Evolutionary conservation across 2,888 invertebrate genomes (phyloP).

Genomic region (Pinctada fucata): DNA sequence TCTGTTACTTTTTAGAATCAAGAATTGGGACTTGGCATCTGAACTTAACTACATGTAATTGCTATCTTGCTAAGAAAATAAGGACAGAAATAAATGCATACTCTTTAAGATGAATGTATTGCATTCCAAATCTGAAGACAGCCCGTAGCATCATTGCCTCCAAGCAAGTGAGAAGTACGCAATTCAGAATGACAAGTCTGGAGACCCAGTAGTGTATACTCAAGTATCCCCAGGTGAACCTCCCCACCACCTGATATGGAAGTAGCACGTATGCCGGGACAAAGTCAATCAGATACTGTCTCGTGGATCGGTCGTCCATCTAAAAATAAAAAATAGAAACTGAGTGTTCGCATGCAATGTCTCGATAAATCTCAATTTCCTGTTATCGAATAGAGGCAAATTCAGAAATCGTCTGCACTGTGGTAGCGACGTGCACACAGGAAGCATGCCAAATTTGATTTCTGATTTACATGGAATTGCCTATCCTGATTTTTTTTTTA

Average conservation of each 20-base stretch:
- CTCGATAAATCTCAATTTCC: background rate
- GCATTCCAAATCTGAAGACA: background rate
- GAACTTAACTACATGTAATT: too few relatives aligned
- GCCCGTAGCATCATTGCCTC: slow-evolving; percentile 48
- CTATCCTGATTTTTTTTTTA: too few relatives aligned
- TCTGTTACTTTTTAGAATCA: too few relatives aligned
- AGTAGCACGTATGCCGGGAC: slow-evolving; percentile 52
- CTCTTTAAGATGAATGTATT: background rate
- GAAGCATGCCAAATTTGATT: too few relatives aligned
- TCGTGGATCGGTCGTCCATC: slow-evolving; percentile 44
- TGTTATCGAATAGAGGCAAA: background rate
- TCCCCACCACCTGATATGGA: slow-evolving; percentile 63
- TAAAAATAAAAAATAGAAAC: slow-evolving; percentile 36
- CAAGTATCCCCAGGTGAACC: slow-evolving; percentile 62
- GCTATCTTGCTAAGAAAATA: too few relatives aligned
- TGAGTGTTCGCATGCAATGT: background rate
- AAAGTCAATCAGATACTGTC: slow-evolving; percentile 59
- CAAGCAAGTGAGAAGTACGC: slow-evolving; percentile 53
- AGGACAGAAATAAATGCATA: background rate
- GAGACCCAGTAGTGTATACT: slow-evolving; percentile 64
- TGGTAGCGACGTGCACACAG: too few relatives aligned
- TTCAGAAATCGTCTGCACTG: too few relatives aligned
- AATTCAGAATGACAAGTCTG: slow-evolving; percentile 57
- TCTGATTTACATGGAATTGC: too few relatives aligned
- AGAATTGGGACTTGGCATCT: too few relatives aligned